Evolutionary conservation across 2,888 invertebrate genomes (phyloP).

Genomic region (Acleris laterana): DNA sequence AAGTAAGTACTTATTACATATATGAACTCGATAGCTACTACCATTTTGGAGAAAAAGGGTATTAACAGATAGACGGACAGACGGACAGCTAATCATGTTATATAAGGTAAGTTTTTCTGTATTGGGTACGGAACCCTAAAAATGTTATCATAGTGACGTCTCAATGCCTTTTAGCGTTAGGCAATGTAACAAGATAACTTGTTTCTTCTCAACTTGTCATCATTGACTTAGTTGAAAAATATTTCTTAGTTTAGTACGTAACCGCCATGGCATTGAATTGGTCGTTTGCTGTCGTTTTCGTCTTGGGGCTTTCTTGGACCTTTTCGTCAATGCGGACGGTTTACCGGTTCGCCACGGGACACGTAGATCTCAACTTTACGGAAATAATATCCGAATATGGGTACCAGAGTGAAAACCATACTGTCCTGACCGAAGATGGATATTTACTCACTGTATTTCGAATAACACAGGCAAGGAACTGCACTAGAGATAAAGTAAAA

Average conservation of each 20-base stretch:
- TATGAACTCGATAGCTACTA: no score
- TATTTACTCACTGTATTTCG: slow-evolving; percentile 20
- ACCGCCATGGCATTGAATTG: slow-evolving; percentile 21
- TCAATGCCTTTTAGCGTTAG: no score
- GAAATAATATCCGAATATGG: slow-evolving; percentile 17
- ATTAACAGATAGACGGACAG: no score
- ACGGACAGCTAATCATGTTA: no score
- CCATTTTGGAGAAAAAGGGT: no score
- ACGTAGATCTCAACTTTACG: slow-evolving; percentile 10
- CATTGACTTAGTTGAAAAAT: slow-evolving; percentile 9
- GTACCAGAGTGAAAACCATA: slow-evolving; percentile 18
- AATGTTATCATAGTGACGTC: no score
- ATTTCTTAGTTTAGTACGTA: slow-evolving; percentile 14
- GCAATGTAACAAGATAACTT: not conserved
- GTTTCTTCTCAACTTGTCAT: not conserved
- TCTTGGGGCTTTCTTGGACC: slow-evolving; percentile 13
- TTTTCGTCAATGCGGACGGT: slow-evolving; percentile 10
- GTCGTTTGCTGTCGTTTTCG: slow-evolving; percentile 14
- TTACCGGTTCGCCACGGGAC: slow-evolving; percentile 7
- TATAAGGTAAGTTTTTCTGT: no score
- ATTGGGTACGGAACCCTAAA: no score
- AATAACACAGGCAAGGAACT: slow-evolving; percentile 19
- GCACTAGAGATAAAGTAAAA: slow-evolving; percentile 4
- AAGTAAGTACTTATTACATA: no score
- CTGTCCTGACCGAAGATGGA: slow-evolving; percentile 25